phyloP scores from a whole-genome alignment of 2,888 invertebrate genomes.

The Ophion ventricosus region DNA sequence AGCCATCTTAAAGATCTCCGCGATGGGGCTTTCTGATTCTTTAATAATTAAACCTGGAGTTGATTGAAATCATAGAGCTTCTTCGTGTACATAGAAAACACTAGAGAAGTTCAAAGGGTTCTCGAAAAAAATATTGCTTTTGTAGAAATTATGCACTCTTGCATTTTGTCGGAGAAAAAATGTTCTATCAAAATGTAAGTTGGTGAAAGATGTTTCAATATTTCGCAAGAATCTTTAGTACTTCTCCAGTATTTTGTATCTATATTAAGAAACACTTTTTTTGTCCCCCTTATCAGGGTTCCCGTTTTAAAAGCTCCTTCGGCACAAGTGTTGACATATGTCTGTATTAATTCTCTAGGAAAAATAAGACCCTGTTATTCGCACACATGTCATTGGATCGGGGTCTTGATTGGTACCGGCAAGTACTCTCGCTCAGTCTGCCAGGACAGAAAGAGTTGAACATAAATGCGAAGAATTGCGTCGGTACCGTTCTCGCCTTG shows the following conservation, averaged over 20 bases:
- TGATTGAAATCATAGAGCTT: no score
- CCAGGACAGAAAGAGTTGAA: constrained; percentile 92
- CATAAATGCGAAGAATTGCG: constrained; percentile 98
- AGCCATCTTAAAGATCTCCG: no score
- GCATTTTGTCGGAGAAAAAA: background rate
- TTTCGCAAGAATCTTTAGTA: background rate
- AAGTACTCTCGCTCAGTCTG: constrained; percentile 93
- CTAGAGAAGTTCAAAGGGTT: no score
- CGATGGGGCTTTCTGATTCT: no score
- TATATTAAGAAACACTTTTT: background rate
- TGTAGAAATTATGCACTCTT: background rate
- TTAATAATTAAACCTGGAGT: no score
- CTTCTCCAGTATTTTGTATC: background rate
- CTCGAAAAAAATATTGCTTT: no score
- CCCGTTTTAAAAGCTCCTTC: no score
- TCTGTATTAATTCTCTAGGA: constrained; percentile 83
- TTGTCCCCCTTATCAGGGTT: no score
- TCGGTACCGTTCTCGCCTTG: constrained; percentile 97
- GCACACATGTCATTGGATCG: constrained; percentile 96
- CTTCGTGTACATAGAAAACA: no score
- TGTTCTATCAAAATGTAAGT: background rate
- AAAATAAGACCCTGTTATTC: constrained; percentile 97
- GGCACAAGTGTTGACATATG: background rate
- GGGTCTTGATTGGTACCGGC: constrained; percentile 96
- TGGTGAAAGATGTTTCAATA: background rate